Base-by-base conservation (phyloP, 2,797 vertebrate species). In the Amblyraja radiata region DNA sequence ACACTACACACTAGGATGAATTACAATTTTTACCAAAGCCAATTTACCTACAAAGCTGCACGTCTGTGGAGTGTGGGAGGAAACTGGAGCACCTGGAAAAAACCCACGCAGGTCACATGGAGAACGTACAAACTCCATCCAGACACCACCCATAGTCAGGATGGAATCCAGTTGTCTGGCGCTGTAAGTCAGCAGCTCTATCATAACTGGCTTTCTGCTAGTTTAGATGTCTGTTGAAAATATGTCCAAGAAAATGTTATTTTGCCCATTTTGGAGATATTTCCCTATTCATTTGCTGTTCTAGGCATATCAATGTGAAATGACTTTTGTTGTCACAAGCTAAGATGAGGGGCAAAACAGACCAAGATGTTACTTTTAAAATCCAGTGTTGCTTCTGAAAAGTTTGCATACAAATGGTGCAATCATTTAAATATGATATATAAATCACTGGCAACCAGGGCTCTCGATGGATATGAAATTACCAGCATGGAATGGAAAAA, bases 401-500 rank as follows among this genome's bases (percentile, higher is more conserved):
- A 88, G 63, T 88, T 88, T 88, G n/a, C 84, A 36, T 36, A 16
- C 32, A 28, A 86, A 86, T 86, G 28, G 25, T 5, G 28, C 58
- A 86, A 8, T 88, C n/a, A 88, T 88, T 88, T 32, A 68, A 8
- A 36, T 88, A 32, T 68, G n/a, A 88, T 88, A n/a, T 88, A 21
- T 68, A 88, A 88, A 88, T 63, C 84, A 88, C 88, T 88, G 21
- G n/a, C 84, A 88, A 7, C n/a, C 36, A 65, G 61, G 83, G 28
- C 28, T 63, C 83, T n/a, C n/a, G 28, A 36, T 88, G 84, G 61
- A 88, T 65, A 65, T 88, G 28, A 88, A 88, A 88, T 88, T 88
- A 88, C 84, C n/a, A 16, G 63, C 6, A 68, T 36, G n/a, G n/a
- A 88, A 88, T 68, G 84, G 84, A 88, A 68, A 88, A 78, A 88